Evolutionary conservation across 1,140 invertebrate species (phyloP), one percentile per base, ranked within the genome.

Genomic region (Marisa cornuarietis): DNA sequence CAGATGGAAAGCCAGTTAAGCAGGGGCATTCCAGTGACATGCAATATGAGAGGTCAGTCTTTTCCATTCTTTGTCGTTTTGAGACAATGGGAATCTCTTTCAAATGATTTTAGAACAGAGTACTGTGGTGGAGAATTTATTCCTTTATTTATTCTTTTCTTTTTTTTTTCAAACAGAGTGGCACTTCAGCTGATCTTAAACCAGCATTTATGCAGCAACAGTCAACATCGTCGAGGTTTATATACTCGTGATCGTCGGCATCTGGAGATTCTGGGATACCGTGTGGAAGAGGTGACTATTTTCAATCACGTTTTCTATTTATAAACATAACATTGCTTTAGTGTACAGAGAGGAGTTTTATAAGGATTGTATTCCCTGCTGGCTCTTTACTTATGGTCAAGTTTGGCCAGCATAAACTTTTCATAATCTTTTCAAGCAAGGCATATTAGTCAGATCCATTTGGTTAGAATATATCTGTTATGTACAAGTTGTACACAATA

Each of bases 181-280:
- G 83, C 83, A 20, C 49, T 84, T 26, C 49, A 63, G 49, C 54
- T 77, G 20, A 61, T 79, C 20, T 54, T 58, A 26, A 71, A 82
- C 26, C 58, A 69, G 10, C 66, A 79, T 42, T 81, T 79, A 52
- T 80, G 78, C 26, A 11, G 52, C 51, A 80, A 84, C 72, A 82
- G 79, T 26, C 71, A 78, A 10, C 65, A 76, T 54, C 66, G 82
- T 20, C 69, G 63, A 51, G 81, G 81, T 0, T 42, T 49, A 31
- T 69, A 78, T 14, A 22, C 77, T 31, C 24, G 75, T 24, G 75
- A 81, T 62, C 42, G 49, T 14, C 65, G 83, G 13, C 83, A 84
- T 52, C 75, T 84, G 54, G 81, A 84, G 65, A 81, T 84, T 4
- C 73, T 84, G 18, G 83, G 81, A 20, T 84, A 84, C 78, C 80